phyloP scores from a whole-genome alignment of 2,113 vertebrate species.

The Camelus bactrianus region DNA sequence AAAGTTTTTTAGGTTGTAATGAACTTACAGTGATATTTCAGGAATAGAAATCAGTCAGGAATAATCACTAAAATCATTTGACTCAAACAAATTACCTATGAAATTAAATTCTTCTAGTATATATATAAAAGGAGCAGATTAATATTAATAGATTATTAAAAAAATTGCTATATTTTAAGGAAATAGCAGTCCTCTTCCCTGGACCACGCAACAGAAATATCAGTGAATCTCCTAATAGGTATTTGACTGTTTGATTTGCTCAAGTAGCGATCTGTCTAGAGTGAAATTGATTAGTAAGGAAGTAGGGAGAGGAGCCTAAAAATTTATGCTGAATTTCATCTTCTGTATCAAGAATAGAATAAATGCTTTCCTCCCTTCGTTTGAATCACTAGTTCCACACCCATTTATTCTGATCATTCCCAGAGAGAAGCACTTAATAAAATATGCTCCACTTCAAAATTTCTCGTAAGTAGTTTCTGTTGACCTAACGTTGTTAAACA shows the following conservation, averaged over 20 bases:
- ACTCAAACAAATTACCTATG: background rate
- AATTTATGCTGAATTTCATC: background rate
- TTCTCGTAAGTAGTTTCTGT: background rate
- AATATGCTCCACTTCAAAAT: background rate
- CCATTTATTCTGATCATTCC: background rate
- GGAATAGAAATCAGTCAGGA: background rate
- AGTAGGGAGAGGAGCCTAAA: background rate
- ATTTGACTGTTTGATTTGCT: background rate
- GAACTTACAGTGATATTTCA: background rate
- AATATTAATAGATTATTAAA: background rate
- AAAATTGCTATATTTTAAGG: background rate
- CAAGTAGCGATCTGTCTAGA: background rate
- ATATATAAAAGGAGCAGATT: background rate
- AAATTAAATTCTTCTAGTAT: background rate
- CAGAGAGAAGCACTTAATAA: constrained; percentile 11
- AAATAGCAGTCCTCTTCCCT: background rate
- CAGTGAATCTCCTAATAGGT: background rate
- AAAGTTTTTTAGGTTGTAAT: background rate
- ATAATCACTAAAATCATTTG: background rate
- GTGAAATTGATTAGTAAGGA: background rate
- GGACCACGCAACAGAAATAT: background rate
- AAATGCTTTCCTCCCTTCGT: background rate
- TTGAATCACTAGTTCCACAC: background rate
- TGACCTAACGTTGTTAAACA: background rate
- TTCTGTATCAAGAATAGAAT: background rate